Evolutionary conservation across 2,797 vertebrate species (phyloP).

Genomic region (Sebastes ruberrimus): DNA sequence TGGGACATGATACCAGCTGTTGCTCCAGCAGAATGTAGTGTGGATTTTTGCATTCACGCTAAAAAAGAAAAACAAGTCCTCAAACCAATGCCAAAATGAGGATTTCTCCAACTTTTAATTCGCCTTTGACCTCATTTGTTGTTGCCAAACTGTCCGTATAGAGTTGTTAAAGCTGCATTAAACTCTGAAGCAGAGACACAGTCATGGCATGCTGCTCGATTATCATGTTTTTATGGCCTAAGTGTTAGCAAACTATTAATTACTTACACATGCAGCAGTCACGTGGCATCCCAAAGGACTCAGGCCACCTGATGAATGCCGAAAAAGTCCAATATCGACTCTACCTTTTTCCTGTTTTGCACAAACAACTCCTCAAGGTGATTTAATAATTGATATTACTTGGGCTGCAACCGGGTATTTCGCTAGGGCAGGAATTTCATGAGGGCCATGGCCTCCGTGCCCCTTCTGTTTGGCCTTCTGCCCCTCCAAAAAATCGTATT

Average conservation of each 20-base stretch:
- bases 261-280: not conserved
- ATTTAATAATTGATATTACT: not conserved
- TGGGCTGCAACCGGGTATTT: rapidly evolving
- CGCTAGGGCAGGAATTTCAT: too few species aligned
- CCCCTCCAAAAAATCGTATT: too few species aligned
- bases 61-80: slow-evolving; percentile 5
- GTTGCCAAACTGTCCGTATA: not conserved
- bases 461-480: too few species aligned
- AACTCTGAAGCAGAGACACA: not conserved
- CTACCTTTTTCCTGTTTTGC: not conserved
- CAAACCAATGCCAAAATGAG: not conserved
- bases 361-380: too few species aligned
- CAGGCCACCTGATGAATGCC: not conserved
- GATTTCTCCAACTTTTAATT: slow-evolving; percentile 1
- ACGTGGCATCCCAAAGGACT: not conserved
- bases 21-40: slow-evolving; percentile 59
- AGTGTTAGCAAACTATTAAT: slow-evolving; percentile 1
- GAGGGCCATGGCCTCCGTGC: too few species aligned
- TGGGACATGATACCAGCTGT: slow-evolving; percentile 76
- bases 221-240: slow-evolving; percentile 5
- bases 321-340: not conserved
- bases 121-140: not conserved
- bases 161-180: not conserved
- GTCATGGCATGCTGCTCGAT: not conserved
- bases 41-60: not conserved